Evolutionary conservation across 2,888 invertebrate species (phyloP).

Genomic region (Tenthredo livida): DNA sequence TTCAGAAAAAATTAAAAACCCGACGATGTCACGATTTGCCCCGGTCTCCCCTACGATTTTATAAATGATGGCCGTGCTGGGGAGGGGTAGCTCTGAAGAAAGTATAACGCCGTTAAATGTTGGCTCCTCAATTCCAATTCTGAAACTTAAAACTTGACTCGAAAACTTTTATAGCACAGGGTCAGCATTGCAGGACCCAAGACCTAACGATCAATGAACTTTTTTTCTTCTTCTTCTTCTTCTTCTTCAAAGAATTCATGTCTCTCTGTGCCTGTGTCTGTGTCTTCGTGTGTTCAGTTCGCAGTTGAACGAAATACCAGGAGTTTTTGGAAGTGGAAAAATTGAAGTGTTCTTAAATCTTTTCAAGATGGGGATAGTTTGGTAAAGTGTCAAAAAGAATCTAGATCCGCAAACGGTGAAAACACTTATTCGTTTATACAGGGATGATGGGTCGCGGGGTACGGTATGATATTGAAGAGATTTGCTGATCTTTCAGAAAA

Average conservation of each 20-base stretch:
- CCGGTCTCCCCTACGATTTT: too few relatives aligned
- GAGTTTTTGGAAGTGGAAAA: not conserved
- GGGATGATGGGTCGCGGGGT: not conserved
- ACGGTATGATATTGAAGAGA: not conserved
- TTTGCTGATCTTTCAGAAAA: constrained; percentile 20
- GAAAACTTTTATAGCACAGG: constrained; percentile 34
- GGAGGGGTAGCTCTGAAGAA: not conserved
- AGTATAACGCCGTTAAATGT: constrained; percentile 16
- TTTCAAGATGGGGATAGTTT: constrained; percentile 34
- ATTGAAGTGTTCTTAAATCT: constrained; percentile 25
- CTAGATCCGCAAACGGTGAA: constrained; percentile 5
- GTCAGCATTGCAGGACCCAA: not conserved
- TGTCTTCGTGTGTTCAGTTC: not conserved
- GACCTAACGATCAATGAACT: constrained; percentile 31
- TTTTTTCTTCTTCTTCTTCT: constrained; percentile 19
- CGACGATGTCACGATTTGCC: too few relatives aligned
- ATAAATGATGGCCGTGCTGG: not conserved
- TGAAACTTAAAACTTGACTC: constrained; percentile 2
- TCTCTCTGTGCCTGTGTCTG: not conserved
- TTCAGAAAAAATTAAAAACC: too few relatives aligned
- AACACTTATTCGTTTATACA: not conserved
- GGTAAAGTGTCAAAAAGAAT: constrained; percentile 36
- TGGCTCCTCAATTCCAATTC: constrained; percentile 8
- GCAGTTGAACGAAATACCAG: not conserved
- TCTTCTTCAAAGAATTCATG: not conserved